Evolutionary conservation across 2,888 invertebrate species (phyloP), one percentile per base, ranked within the genome.

Genomic region (Cyclophora albipunctata): DNA sequence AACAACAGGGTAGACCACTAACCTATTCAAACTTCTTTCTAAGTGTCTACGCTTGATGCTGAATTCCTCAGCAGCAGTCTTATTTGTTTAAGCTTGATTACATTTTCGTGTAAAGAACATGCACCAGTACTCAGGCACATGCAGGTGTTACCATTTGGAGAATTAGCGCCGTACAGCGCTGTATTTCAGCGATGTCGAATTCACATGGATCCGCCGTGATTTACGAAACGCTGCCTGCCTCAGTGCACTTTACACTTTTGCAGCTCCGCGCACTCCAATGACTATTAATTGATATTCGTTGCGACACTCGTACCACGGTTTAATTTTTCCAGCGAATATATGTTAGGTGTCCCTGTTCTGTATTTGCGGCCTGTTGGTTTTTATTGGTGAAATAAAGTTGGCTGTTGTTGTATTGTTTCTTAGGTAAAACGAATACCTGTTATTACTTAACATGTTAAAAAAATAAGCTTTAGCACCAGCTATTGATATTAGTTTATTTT

Each of bases 241-340:
- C 79, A 67, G 69, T 84, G 86, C 84, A 81, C 77, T 87, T 86
- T 85, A 86, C 86, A 87, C 83, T 84, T 86, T 86, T 85, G 81
- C 86, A 86, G 82, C 71, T 78, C 75, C 68, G 73, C 78, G 79
- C 80, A 78, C 84, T 74, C 78, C 76, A 73, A 77, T 69, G 79
- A 66, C 81, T 75, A 78, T 81, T 83, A 84, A 85, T 84, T 86
- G 85, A 86, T 84, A 84, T 84, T 73, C 78, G 73, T 62, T 71
- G 66, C 76, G 83, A 74, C 76, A 62, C 43, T 33, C 60, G 65
- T 67, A 66, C 70, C 64, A 67, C 71, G 71, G 64, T 67, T 62
- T 63, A 59, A 55, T 58, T 51, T 59, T 61, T 61, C 59, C 33
- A 50, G 51, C 44, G 43, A 45, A 49, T 46, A 49, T 52, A 43